A percentile compares a stretch with the other conserved stretches of the same genome.
These are phyloP conservation scores for Phocides pigmalion DNA, from an alignment of 1,140 invertebrate genomes.

Conservation along the genomic window DNA sequence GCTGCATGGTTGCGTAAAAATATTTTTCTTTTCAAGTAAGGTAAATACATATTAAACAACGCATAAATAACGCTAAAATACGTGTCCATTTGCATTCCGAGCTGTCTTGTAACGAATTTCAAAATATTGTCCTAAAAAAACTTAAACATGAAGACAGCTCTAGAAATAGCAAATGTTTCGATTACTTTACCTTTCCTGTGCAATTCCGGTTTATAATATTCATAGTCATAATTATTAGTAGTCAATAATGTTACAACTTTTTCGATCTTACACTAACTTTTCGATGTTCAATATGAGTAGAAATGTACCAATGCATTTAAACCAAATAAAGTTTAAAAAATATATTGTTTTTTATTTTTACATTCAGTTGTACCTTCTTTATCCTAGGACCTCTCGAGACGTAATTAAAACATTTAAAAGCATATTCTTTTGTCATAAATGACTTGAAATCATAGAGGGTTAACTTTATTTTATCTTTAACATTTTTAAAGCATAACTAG, in stretches of 20 bases:
- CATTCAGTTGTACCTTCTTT: too few species aligned
- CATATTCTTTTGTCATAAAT: too few species aligned
- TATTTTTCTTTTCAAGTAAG: constrained; percentile 1
- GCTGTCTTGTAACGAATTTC: too few species aligned
- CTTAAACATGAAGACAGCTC: not conserved
- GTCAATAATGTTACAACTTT: not conserved
- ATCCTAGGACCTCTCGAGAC: too few species aligned
- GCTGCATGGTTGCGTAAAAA: not conserved
- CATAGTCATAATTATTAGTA: constrained; percentile 1
- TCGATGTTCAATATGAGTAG: constrained; percentile 22
- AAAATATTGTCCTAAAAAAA: too few species aligned
- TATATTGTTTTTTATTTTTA: constrained; percentile 38
- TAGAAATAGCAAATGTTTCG: not conserved
- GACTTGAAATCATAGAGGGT: too few species aligned
- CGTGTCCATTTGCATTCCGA: constrained; percentile 3
- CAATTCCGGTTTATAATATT: not conserved
- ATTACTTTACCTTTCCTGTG: not conserved
- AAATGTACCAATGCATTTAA: constrained; percentile 60
- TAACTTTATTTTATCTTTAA: too few species aligned
- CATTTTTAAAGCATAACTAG: too few species aligned
- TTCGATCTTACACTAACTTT: constrained; percentile 20
- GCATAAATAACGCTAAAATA: constrained; percentile 13
- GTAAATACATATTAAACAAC: not conserved
- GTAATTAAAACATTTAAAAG: too few species aligned
- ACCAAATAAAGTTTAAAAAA: constrained; percentile 59